phyloP scores from a whole-genome alignment of 2,113 vertebrate genomes.

The Cervus canadensis region DNA sequence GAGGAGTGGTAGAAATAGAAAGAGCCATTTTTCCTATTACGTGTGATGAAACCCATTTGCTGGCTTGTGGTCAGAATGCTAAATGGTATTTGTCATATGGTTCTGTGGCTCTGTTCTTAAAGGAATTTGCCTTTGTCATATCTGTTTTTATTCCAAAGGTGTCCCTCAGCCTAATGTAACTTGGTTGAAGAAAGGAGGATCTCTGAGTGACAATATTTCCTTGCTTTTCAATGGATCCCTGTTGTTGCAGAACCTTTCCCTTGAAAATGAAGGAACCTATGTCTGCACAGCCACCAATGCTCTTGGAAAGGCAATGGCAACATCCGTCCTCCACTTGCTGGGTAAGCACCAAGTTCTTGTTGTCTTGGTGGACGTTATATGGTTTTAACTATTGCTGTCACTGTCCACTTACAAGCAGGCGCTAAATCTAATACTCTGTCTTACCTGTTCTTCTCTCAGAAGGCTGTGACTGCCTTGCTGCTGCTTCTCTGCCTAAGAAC shows the following conservation, averaged over 20 bases:
- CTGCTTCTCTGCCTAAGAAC: neutral
- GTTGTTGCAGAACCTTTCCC: conserved; percentile 84
- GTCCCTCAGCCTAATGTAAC: conserved; percentile 84
- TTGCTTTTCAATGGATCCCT: conserved; percentile 84
- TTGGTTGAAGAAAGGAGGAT: conserved; percentile 83
- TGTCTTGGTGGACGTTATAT: neutral
- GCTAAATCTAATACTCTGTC: neutral
- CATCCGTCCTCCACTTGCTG: conserved; percentile 78
- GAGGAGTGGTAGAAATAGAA: neutral
- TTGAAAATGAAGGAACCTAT: conserved; percentile 83
- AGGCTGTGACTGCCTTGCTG: neutral
- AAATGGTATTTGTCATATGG: neutral
- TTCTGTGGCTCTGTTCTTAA: conserved; percentile 34
- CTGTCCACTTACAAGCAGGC: neutral
- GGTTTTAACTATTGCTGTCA: neutral
- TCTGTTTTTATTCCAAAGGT: conserved; percentile 79
- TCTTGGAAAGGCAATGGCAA: conserved; percentile 83
- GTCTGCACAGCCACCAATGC: conserved; percentile 85
- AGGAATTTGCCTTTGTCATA: conserved; percentile 47
- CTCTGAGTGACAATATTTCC: conserved; percentile 59
- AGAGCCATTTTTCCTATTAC: neutral
- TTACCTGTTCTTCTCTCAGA: neutral
- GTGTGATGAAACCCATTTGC: neutral
- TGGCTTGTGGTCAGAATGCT: neutral
- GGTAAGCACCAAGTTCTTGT: conserved; percentile 74